These are phyloP conservation scores for Zosterops pallidus DNA, from an alignment of 2,113 vertebrate genomes.

Conservation along the genomic window DNA sequence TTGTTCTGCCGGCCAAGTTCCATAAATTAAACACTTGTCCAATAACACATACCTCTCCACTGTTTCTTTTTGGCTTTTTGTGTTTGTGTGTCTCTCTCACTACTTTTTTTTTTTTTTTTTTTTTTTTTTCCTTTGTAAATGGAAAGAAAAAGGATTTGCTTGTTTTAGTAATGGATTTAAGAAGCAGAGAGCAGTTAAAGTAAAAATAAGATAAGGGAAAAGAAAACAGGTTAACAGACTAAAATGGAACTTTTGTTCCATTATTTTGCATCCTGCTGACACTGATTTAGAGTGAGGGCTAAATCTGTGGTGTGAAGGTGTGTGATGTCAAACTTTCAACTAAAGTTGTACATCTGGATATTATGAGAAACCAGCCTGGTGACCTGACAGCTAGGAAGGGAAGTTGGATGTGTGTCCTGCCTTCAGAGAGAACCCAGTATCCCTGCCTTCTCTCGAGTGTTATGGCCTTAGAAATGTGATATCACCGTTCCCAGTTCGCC, in stretches of 20 bases:
- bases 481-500: too few relatives aligned
- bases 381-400: not conserved
- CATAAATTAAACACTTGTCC: slow-evolving; percentile 74
- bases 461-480: not conserved
- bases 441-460: fast-evolving
- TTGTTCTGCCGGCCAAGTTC: slow-evolving; percentile 64
- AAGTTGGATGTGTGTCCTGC: not conserved
- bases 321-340: not conserved
- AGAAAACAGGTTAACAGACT: not conserved
- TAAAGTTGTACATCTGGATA: not conserved
- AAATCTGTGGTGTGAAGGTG: not conserved
- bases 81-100: not conserved
- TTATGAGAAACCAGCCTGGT: not conserved
- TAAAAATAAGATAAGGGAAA: not conserved
- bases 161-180: slow-evolving; percentile 13
- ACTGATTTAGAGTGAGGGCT: not conserved
- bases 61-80: slow-evolving; percentile 50
- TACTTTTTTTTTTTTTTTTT: not conserved
- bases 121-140: slow-evolving; percentile 18
- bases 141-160: slow-evolving; percentile 37
- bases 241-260: not conserved
- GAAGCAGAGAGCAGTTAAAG: not conserved
- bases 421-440: not conserved
- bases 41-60: slow-evolving; percentile 75
- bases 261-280: not conserved